Evolutionary conservation across 2,888 invertebrate genomes (phyloP), one percentile per base, ranked within the genome.

Genomic region (Leptinotarsa tumamoca): DNA sequence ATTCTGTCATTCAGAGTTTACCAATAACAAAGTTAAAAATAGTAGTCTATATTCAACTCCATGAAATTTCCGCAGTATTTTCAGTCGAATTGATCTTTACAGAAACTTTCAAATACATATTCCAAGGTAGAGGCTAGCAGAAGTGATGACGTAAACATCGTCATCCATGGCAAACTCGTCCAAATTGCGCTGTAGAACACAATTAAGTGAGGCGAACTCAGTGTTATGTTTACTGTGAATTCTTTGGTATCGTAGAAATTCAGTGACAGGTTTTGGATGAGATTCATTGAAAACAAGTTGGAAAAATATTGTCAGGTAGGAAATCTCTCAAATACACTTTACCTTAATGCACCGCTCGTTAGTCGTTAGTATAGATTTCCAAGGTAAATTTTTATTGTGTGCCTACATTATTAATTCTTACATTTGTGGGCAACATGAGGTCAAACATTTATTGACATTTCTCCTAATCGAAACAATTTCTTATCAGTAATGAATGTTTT

Each of bases 121-220:
- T 77, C 74, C 77, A 77, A 74, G 77, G 77, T 77, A 51, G 58
- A 18, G 17, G 54, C 54, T 54, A 7, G 76, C 73, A 73, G 68
- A 23, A 72, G 33, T 68, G 54, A 74, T 69, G 68, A 74, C 71
- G 69, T 63, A 18, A 51, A 54, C 71, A 67, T 74, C 77, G 77
- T 77, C 77, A 72, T 18, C 49, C 51, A 68, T 58, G 56, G 77
- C 66, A 58, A 69, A 66, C 74, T 63, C 69, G 72, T 58, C 66
- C 66, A 70, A 72, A 75, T 67, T 77, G 77, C 77, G 77, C 77
- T 69, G 74, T 71, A 23, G 58, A 58, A 27, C 23, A 58, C 21
- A 58, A 58, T 58, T 23, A 58, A 58, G 23, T 58, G 23, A 58
- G 15, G 21, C 14, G 15, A 58, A 21, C 23, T 52, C 58, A 58